Evolutionary conservation across 2,888 invertebrate genomes (phyloP), one percentile per base, ranked within the genome.

Genomic region (Nemotelus pantherinus): DNA sequence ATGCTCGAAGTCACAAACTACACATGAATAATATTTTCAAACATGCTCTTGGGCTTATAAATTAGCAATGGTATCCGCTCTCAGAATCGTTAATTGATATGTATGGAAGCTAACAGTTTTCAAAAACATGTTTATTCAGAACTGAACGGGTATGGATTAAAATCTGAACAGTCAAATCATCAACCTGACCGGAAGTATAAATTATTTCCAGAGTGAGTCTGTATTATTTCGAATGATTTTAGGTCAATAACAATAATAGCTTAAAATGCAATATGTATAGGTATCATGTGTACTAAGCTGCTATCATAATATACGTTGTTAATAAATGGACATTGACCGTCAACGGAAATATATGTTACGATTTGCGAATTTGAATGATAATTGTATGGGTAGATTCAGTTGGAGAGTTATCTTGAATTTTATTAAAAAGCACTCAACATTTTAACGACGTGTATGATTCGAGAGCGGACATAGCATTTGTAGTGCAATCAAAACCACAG

Each of bases 341-440:
- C 25, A 60, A 7, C 60, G 60, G 60, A 60, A 60, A 60, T 60
- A 60, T 60, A 3, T 7, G 5, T 25, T 39, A 60, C 60, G 41
- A 3, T 60, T 60, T 39, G 58, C 9, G 41, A 39, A 25, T 25
- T 25, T 25, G 25, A 25, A 25, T 25, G 25, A 25, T 25, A 25
- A 25, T 25, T 25, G 25, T 25, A 25, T 25, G 25, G 25, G 25
- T 25, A 25, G 25, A 43, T 63, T 3, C 39, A 39, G 2, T 9
- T 63, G 39, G 6, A 43, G 43, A 70, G 45, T 43, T 70, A 53
- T 70, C 53, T 70, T 53, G 43, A 70, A 55, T 55, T 47, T 55
- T 41, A 70, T 70, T 70, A 43, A 70, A 53, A 70, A 43, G 43
- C n/a, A 70, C 70, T 70, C 55, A n/a, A 53, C 7, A 70, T n/a